Conservation (phyloP, 2,113 vertebrate species). For the Mirounga angustirostris region DNA sequence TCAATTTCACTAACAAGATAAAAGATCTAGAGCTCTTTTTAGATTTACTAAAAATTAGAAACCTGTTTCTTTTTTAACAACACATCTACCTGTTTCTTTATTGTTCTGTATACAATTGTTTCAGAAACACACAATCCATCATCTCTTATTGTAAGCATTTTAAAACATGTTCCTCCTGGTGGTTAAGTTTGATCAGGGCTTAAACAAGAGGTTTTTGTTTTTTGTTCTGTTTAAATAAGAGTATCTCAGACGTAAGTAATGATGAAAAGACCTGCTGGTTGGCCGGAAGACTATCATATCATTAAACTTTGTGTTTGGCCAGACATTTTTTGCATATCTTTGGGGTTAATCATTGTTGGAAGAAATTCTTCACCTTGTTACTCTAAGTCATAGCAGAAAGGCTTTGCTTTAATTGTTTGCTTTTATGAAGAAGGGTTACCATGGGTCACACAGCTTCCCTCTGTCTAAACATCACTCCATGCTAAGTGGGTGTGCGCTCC, state of each 20-base stretch:
- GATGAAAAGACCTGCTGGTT: background rate
- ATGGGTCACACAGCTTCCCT: background rate
- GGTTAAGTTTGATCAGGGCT: background rate
- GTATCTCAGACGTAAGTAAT: background rate
- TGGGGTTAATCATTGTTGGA: conserved; percentile 51
- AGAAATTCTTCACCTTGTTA: conserved; percentile 50
- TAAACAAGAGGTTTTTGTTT: conserved; percentile 36
- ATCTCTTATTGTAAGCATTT: background rate
- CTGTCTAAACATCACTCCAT: background rate
- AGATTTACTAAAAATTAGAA: conserved; percentile 3
- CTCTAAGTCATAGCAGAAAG: conserved; percentile 31
- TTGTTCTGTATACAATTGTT: background rate
- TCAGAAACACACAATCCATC: background rate
- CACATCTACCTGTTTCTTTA: background rate
- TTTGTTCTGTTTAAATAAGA: conserved; percentile 50
- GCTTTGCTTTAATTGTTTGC: background rate
- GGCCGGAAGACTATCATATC: background rate
- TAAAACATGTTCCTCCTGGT: background rate
- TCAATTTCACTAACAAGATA: background rate
- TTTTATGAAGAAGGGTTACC: background rate
- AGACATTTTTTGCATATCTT: conserved; percentile 48
- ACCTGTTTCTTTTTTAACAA: background rate
- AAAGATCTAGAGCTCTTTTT: conserved; percentile 13
- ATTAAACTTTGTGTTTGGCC: background rate
- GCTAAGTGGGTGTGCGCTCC: background rate